phyloP scores from a whole-genome alignment of 2,888 invertebrate species.

The Campoplex nolae region DNA sequence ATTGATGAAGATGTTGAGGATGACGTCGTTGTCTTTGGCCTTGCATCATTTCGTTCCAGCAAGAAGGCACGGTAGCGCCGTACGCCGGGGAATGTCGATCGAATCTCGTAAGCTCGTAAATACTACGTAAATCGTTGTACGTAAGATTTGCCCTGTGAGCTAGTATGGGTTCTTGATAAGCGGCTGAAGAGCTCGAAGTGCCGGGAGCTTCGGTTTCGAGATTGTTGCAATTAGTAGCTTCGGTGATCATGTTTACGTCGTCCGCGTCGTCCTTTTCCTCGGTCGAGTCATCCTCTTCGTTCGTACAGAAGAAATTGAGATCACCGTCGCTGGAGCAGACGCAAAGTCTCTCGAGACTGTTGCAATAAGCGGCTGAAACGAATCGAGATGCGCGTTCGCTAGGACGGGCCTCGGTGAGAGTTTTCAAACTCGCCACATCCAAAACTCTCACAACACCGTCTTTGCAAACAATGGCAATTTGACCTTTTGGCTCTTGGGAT shows the following conservation, averaged over 20 bases:
- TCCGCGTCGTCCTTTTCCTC: constrained; percentile 91
- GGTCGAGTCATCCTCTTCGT: constrained; percentile 90
- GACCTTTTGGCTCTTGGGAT: constrained; percentile 82
- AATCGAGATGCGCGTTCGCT: constrained; percentile 88
- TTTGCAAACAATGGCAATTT: constrained; percentile 90
- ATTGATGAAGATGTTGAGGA: constrained; percentile 91
- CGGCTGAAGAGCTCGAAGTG: constrained; percentile 79
- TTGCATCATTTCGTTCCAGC: constrained; percentile 97
- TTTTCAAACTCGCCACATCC: constrained; percentile 89
- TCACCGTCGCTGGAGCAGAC: constrained; percentile 93
- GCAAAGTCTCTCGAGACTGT: constrained; percentile 94
- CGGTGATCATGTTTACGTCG: constrained; percentile 81
- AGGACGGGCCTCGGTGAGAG: constrained; percentile 89
- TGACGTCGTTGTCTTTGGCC: constrained; percentile 95
- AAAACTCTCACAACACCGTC: constrained; percentile 91
- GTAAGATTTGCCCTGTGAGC: constrained; percentile 88
- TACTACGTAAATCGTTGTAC: constrained; percentile 87
- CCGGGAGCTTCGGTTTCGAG: constrained; percentile 79
- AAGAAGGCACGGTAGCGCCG: constrained; percentile 95
- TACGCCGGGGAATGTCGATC: constrained; percentile 90
- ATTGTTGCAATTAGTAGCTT: constrained; percentile 70
- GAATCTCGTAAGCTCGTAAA: constrained; percentile 92
- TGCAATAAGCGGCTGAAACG: constrained; percentile 93
- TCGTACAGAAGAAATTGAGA: constrained; percentile 92
- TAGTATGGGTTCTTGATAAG: constrained; percentile 79